Evolutionary conservation across 2,888 invertebrate genomes (phyloP).

Genomic region (Thymelicus sylvestris): DNA sequence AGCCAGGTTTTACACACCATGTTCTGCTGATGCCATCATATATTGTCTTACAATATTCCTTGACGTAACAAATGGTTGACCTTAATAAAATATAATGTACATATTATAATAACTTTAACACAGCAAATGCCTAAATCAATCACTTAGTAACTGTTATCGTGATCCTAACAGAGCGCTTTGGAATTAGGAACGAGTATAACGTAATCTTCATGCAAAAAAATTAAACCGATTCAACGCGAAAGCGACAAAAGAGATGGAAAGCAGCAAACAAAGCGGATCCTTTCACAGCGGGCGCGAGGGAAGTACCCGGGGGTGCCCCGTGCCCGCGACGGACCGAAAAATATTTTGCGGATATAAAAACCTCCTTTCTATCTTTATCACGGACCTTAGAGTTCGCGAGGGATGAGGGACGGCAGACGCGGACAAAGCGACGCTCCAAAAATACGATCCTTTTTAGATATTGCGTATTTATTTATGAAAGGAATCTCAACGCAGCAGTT

Average conservation of each 20-base stretch:
- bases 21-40: background rate
- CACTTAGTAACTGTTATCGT: no score
- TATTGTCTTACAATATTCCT: no score
- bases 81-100: no score
- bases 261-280: background rate
- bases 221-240: background rate
- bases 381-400: background rate
- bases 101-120: no score
- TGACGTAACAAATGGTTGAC: no score
- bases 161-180: no score
- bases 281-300: background rate
- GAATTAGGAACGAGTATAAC: background rate
- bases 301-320: background rate
- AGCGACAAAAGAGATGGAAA: background rate
- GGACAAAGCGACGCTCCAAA: background rate
- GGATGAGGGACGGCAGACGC: background rate
- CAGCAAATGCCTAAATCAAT: no score
- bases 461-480: background rate
- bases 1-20: background rate
- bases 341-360: constrained; percentile 8
- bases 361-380: constrained; percentile 4
- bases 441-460: background rate
- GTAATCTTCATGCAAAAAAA: background rate
- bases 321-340: background rate
- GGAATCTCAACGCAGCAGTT: background rate